A percentile compares a stretch with the other conserved stretches of the same genome.
Conservation (phyloP, 2,113 vertebrate species). For the Dendropsophus ebraccatus region DNA sequence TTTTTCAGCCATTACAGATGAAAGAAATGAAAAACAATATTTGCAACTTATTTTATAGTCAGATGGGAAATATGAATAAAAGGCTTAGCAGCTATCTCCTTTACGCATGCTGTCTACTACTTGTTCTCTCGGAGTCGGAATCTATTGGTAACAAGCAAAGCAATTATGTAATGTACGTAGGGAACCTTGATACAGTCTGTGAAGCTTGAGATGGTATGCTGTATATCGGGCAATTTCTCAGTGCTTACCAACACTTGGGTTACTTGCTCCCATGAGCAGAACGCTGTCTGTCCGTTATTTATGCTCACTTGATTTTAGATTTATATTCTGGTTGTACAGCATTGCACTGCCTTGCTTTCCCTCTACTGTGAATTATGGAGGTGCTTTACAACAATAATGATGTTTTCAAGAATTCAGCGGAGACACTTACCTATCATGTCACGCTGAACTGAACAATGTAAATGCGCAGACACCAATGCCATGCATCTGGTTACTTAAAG, state of each 20-base stretch:
- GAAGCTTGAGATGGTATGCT: constrained; percentile 7
- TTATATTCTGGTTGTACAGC: constrained; percentile 37
- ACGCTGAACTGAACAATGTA: constrained; percentile 42
- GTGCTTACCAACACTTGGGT: constrained; percentile 26
- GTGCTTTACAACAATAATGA: constrained; percentile 49
- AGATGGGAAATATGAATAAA: not conserved
- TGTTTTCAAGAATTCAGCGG: constrained; percentile 23
- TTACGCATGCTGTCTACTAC: not conserved
- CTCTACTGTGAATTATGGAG: constrained; percentile 40
- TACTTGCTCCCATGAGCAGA: constrained; percentile 22
- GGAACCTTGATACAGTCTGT: constrained; percentile 28
- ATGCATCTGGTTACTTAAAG: not conserved
- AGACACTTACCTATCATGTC: constrained; percentile 37
- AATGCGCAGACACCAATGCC: constrained; percentile 7
- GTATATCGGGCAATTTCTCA: constrained; percentile 22
- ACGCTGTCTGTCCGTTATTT: constrained; percentile 39
- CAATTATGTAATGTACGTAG: not conserved
- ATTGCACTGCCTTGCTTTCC: not conserved
- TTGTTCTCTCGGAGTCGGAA: not conserved
- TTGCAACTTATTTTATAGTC: not conserved
- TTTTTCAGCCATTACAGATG: not conserved
- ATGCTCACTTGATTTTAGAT: constrained; percentile 49
- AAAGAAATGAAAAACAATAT: not conserved
- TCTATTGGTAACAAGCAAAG: not conserved
- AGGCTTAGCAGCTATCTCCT: not conserved